These are phyloP conservation scores for Phenganax stokvisi DNA, from an alignment of 92 coral and sea anemone genomes.

Conservation along the genomic window DNA sequence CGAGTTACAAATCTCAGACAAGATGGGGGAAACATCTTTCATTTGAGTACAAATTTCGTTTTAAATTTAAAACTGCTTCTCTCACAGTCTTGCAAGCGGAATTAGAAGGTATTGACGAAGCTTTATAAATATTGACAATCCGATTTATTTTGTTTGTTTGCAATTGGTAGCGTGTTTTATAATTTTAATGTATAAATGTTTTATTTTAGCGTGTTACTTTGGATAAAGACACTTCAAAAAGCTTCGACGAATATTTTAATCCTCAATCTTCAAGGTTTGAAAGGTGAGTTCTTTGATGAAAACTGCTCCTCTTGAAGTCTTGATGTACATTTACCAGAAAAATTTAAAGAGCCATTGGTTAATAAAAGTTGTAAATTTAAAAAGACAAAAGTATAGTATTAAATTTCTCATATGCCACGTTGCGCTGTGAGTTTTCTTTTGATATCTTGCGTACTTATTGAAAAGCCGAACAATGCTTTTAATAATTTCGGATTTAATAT, in stretches of 20 bases:
- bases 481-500: background rate
- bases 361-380: background rate
- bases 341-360: background rate
- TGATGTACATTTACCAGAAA: too few species aligned
- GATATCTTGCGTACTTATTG: background rate
- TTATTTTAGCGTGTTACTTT: background rate
- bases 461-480: background rate
- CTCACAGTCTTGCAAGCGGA: background rate
- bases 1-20: background rate
- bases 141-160: background rate
- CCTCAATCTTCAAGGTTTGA: background rate
- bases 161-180: background rate
- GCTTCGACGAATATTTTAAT: background rate
- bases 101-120: conserved; percentile 8
- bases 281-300: conserved; percentile 1
- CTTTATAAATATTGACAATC: background rate
- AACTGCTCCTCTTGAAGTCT: background rate
- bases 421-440: too few species aligned
- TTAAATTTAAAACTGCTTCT: background rate
- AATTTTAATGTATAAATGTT: background rate
- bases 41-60: background rate
- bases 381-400: background rate
- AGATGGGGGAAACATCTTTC: background rate
- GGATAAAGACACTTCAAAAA: background rate
- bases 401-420: too few species aligned